These are phyloP conservation scores for Todus mexicanus DNA, from an alignment of 2,797 vertebrate genomes.

Conservation along the genomic window DNA sequence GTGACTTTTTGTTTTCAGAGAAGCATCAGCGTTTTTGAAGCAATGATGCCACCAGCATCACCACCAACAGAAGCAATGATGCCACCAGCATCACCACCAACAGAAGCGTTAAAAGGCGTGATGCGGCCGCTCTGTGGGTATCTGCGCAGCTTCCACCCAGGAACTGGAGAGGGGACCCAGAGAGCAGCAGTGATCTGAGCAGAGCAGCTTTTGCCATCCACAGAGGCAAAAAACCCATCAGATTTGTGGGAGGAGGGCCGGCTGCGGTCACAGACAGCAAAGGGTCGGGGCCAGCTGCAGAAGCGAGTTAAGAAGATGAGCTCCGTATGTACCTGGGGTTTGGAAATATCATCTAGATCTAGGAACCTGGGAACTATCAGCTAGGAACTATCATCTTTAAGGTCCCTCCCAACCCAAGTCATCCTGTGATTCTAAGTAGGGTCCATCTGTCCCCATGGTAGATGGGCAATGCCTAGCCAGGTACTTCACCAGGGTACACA, in stretches of 20 bases:
- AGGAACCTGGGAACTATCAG: too few relatives aligned
- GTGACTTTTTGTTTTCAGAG: background rate
- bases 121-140: fast-evolving
- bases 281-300: fast-evolving
- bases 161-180: background rate
- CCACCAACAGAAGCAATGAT: fast-evolving
- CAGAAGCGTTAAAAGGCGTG: fast-evolving
- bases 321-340: background rate
- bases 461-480: background rate
- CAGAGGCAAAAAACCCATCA: background rate
- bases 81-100: fast-evolving
- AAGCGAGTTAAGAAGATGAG: fast-evolving
- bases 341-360: too few relatives aligned
- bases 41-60: fast-evolving
- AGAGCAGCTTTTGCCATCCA: background rate
- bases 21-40: background rate
- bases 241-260: background rate
- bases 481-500: background rate
- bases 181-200: background rate
- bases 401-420: too few relatives aligned
- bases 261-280: background rate
- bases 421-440: too few relatives aligned
- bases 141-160: background rate
- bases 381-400: too few relatives aligned
- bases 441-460: fast-evolving